These are phyloP conservation scores for Sinocyclocheilus maitianheensis DNA, from an alignment of 2,113 vertebrate genomes.

Conservation along the genomic window DNA sequence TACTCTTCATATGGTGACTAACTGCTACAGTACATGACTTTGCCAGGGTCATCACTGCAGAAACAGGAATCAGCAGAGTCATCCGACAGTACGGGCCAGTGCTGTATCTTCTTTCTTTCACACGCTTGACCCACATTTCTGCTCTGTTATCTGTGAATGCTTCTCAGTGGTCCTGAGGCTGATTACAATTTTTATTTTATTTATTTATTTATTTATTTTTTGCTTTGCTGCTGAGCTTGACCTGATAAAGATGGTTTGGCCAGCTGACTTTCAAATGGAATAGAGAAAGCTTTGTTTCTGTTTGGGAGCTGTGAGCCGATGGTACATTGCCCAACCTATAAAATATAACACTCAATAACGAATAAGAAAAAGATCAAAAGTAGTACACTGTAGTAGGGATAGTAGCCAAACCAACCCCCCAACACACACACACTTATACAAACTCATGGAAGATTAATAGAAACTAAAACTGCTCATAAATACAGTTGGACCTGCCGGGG, in stretches of 20 bases:
- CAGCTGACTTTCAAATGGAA: slow-evolving; percentile 75
- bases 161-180: slow-evolving; percentile 57
- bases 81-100: slow-evolving; percentile 9
- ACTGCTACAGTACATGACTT: not conserved
- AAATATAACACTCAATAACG: not conserved
- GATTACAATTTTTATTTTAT: slow-evolving; percentile 48
- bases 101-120: not conserved
- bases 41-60: not conserved
- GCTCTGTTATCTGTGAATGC: slow-evolving; percentile 67
- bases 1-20: not conserved
- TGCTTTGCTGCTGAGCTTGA: slow-evolving; percentile 53
- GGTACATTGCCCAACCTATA: not conserved
- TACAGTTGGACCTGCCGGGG: no score
- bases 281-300: slow-evolving; percentile 65
- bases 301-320: slow-evolving; percentile 4
- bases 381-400: no score
- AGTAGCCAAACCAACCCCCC: no score
- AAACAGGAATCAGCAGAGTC: slow-evolving; percentile 10
- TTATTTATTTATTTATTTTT: slow-evolving; percentile 57
- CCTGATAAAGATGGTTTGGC: slow-evolving; percentile 60
- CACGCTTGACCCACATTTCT: slow-evolving; percentile 66
- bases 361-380: not conserved
- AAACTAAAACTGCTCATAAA: no score
- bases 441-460: no score
- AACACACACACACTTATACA: no score